Evolutionary conservation across 2,888 invertebrate species (phyloP).

Genomic region (Subacronicta megacephala): DNA sequence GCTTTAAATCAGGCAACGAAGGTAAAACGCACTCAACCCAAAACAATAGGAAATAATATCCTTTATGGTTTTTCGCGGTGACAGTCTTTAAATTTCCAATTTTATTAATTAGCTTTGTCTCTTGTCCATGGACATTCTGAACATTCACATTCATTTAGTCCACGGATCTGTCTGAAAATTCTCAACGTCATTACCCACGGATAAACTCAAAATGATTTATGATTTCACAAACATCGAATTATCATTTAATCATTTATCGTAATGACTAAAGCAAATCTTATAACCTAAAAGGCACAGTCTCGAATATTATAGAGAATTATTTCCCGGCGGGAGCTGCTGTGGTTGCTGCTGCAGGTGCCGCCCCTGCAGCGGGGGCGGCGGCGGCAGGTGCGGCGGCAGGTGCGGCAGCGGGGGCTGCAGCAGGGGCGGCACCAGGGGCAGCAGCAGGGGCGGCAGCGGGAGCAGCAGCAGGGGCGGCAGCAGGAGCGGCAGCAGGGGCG

Average conservation of each 20-base stretch:
- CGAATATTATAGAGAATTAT: constrained; percentile 16
- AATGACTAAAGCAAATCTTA: constrained; percentile 38
- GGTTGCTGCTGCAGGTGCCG: constrained; percentile 42
- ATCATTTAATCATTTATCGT: constrained; percentile 23
- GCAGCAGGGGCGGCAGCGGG: constrained; percentile 5
- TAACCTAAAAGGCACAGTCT: constrained; percentile 30
- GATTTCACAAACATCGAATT: constrained; percentile 8
- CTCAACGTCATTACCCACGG: constrained; percentile 5
- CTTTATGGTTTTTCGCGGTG: constrained; percentile 1
- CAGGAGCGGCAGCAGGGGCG: neutral
- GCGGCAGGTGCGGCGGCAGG: constrained; percentile 49
- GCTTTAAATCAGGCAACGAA: too few relatives aligned
- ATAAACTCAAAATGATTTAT: constrained; percentile 11
- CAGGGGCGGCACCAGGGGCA: constrained; percentile 24
- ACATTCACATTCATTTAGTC: too few relatives aligned
- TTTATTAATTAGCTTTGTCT: too few relatives aligned
- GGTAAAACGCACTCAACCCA: too few relatives aligned
- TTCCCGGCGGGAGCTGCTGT: constrained; percentile 47
- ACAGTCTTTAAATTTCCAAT: too few relatives aligned
- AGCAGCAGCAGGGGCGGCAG: neutral
- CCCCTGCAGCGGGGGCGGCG: constrained; percentile 39
- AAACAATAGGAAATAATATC: too few relatives aligned
- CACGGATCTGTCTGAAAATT: constrained; percentile 22
- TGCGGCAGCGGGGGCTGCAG: constrained; percentile 42
- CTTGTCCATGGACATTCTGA: neutral